Evolutionary conservation across 2,113 vertebrate genomes (phyloP).

Genomic region (Pionites leucogaster): DNA sequence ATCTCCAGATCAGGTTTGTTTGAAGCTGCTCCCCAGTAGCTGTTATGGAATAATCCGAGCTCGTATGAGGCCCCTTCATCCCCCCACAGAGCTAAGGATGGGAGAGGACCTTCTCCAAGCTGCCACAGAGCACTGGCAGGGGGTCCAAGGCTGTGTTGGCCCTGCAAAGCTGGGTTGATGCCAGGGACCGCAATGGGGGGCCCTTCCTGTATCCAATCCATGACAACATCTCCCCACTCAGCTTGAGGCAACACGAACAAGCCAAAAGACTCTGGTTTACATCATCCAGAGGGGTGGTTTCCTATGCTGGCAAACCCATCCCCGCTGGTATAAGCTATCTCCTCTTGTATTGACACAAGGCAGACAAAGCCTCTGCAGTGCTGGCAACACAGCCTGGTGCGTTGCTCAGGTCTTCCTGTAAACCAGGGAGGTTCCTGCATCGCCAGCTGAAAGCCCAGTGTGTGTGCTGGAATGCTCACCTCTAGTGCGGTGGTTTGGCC

Average conservation of each 20-base stretch:
- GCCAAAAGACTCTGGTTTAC: slow-evolving; percentile 15
- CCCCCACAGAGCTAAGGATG: background rate
- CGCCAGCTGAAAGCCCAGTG: background rate
- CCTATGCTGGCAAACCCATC: background rate
- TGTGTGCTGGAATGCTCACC: background rate
- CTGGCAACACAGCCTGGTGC: slow-evolving; percentile 3
- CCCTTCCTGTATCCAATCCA: background rate
- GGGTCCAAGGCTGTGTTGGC: background rate
- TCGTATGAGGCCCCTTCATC: background rate
- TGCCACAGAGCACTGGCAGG: background rate
- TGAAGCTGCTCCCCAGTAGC: background rate
- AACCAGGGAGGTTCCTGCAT: background rate
- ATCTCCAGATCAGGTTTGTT: background rate
- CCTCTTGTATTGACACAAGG: background rate
- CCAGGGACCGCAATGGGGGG: background rate
- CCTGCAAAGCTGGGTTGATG: background rate
- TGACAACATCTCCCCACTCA: slow-evolving; percentile 5
- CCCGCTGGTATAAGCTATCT: slow-evolving; percentile 14
- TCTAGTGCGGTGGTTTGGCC: background rate
- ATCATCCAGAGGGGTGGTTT: slow-evolving; percentile 14
- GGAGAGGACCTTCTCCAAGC: background rate
- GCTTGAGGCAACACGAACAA: background rate
- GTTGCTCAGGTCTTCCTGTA: background rate
- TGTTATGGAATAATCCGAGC: background rate
- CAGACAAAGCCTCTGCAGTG: background rate